Evolutionary conservation across 2,888 invertebrate genomes (phyloP), one percentile per base, ranked within the genome.

Genomic region (Beris morrisii): DNA sequence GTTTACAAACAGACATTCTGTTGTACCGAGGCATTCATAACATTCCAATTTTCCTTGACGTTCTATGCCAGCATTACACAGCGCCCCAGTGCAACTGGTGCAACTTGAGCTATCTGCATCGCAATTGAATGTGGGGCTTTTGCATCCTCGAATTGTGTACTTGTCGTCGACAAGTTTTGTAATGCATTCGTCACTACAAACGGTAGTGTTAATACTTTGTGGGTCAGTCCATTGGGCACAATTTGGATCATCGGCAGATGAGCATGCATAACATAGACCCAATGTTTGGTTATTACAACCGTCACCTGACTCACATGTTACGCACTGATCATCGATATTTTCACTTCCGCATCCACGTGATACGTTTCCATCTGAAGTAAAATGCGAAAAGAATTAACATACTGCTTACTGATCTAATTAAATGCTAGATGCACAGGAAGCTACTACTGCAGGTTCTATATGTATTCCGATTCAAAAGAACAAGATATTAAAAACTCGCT

Each of bases 161-260:
- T 31, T 48, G 0, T 13, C 38, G 52, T 53, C 13, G 1, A 53
- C 9, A n/a, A 64, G 53, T 44, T 28, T 54, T 13, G 44, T 28
- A 44, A 64, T 15, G 15, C 64, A 64, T 13, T 11, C 7, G 7
- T n/a, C 12, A 73, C 74, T 67, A 75, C 74, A 6, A 4, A 1
- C n/a, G 70, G 67, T 32, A 66, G 71, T 0, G 72, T 65, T 4
- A 6, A 43, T 72, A 5, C 71, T 71, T 13, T 67, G 73, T 0
- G 75, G 73, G 22, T 69, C 71, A 32, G 72, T 68, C 75, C 77
- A 78, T 28, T 74, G 73, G 28, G 73, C 73, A 63, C 78, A 78
- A n/a, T 74, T 74, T 0, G 74, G 65, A 9, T 73, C 73, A 3
- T 68, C 67, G 22, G 69, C 66, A 4, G 72, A 73, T 44, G 72